Conservation (phyloP, 2,113 vertebrate genomes). For the Panthera leo region DNA sequence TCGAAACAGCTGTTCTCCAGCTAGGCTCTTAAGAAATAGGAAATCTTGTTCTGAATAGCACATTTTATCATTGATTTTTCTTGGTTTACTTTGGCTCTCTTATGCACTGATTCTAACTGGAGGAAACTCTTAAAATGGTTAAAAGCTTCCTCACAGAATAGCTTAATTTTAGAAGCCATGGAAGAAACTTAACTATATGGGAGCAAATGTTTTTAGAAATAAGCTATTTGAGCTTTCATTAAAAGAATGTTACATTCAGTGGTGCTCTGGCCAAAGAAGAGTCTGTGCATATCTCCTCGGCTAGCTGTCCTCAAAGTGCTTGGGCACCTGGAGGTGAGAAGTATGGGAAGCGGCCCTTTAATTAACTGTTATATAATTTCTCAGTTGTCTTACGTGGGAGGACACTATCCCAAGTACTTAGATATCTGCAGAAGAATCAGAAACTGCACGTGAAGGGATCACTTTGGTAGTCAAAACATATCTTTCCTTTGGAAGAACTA, state of each 20-base stretch:
- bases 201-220: not conserved
- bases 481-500: not conserved
- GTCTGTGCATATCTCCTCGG: not conserved
- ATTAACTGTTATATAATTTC: not conserved
- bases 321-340: accelerated
- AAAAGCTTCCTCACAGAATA: not conserved
- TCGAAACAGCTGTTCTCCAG: not conserved
- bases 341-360: not conserved
- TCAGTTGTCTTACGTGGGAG: not conserved
- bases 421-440: not conserved
- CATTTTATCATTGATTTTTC: conserved; percentile 13
- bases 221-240: not conserved
- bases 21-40: not conserved
- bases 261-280: not conserved
- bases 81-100: not conserved
- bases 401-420: not conserved
- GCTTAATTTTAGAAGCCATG: not conserved
- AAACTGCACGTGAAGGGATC: not conserved
- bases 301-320: not conserved
- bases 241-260: not conserved
- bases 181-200: not conserved
- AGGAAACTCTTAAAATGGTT: not conserved
- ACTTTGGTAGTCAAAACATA: not conserved
- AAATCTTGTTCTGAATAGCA: conserved; percentile 2
- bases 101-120: not conserved